Evolutionary conservation across 2,797 vertebrate species (phyloP).

Genomic region (Anisognathus igniventris): DNA sequence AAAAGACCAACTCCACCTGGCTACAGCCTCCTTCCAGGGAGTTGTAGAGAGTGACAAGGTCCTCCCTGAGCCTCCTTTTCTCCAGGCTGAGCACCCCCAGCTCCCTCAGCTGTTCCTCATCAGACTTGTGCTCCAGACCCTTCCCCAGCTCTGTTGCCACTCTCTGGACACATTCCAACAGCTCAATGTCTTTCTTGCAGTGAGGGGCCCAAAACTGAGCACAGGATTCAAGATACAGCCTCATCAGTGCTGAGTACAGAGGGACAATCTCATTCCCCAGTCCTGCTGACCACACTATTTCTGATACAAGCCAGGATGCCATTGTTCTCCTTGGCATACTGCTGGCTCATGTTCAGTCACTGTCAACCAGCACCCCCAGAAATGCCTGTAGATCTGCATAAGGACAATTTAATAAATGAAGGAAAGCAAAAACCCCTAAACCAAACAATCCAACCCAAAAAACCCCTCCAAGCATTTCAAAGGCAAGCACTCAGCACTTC

Average conservation of each 20-base stretch:
- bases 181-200: background rate
- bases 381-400: background rate
- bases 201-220: background rate
- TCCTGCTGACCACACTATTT: background rate
- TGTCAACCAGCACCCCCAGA: background rate
- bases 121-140: background rate
- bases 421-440: background rate
- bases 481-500: background rate
- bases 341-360: background rate
- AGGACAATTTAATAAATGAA: background rate
- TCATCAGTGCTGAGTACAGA: background rate
- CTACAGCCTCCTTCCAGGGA: background rate
- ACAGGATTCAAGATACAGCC: background rate
- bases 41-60: background rate
- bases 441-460: background rate
- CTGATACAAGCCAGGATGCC: background rate
- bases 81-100: background rate
- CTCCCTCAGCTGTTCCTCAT: background rate
- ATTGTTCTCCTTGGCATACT: background rate
- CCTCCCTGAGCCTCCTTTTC: background rate
- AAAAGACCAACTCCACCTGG: background rate
- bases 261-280: background rate
- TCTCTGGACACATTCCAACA: background rate
- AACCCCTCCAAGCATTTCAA: background rate
- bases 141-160: accelerated